These are phyloP conservation scores for Brenthis hecate DNA, from an alignment of 2,888 invertebrate species.

Conservation along the genomic window DNA sequence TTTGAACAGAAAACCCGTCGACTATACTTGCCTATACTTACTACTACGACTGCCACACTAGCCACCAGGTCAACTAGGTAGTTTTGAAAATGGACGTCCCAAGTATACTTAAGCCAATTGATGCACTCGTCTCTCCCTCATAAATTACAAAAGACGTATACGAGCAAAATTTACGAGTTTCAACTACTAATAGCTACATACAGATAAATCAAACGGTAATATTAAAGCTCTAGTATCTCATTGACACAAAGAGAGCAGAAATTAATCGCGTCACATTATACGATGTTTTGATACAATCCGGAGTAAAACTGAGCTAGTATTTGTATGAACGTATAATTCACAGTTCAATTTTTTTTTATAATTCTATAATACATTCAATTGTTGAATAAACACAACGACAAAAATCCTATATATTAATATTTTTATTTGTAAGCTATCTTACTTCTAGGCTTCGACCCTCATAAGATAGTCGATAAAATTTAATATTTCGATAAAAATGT, in stretches of 20 bases:
- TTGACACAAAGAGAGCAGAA: slow-evolving; percentile 59
- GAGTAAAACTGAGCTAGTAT: not conserved
- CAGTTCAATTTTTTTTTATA: no score
- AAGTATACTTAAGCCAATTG: slow-evolving; percentile 15
- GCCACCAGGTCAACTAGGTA: no score
- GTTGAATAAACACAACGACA: no score
- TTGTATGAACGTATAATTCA: not conserved
- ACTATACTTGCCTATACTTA: no score
- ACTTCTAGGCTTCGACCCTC: no score
- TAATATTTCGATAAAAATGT: no score
- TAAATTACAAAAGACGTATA: slow-evolving; percentile 30
- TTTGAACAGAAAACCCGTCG: no score
- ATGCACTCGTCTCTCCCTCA: slow-evolving; percentile 9
- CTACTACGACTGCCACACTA: no score
- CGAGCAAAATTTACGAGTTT: slow-evolving; percentile 31
- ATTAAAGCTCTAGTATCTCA: slow-evolving; percentile 46
- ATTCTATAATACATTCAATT: no score
- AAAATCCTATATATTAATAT: no score
- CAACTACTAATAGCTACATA: slow-evolving; percentile 36
- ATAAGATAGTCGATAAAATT: no score
- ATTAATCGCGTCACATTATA: slow-evolving; percentile 55
- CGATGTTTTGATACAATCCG: slow-evolving; percentile 28
- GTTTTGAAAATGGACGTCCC: not conserved
- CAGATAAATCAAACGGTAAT: slow-evolving; percentile 63
- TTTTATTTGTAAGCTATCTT: no score